Evolutionary conservation across 2,113 vertebrate genomes (phyloP).

Genomic region (Dipodomys stephensi): DNA sequence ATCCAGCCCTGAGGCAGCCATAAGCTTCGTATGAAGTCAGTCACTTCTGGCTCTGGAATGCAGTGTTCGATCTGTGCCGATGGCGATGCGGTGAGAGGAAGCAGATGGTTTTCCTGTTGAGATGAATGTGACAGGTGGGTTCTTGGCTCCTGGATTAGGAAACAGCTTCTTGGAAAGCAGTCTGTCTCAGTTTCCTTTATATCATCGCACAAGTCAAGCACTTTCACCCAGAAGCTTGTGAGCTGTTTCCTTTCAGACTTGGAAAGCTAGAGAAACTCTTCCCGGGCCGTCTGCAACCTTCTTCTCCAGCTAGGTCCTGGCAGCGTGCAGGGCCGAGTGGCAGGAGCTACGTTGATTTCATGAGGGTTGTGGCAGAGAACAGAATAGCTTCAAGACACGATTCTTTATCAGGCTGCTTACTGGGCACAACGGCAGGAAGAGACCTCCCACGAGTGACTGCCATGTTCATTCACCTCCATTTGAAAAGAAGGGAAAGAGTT

Average conservation of each 20-base stretch:
- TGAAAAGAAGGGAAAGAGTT: neutral
- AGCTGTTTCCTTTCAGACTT: neutral
- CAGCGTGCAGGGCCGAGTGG: accelerated
- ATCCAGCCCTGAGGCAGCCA: neutral
- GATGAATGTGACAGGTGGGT: neutral
- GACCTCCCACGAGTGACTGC: too few relatives aligned
- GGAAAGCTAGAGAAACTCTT: neutral
- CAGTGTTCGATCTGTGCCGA: neutral
- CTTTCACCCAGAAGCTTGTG: neutral
- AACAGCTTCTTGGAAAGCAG: neutral
- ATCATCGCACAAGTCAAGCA: neutral
- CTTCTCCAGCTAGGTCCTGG: neutral
- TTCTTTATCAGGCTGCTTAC: neutral
- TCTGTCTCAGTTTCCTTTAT: neutral
- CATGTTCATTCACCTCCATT: neutral
- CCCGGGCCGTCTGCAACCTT: neutral
- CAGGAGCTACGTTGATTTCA: accelerated
- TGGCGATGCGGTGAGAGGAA: neutral
- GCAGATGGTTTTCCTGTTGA: neutral
- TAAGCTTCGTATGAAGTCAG: neutral
- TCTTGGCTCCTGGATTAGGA: neutral
- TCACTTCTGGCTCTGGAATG: neutral
- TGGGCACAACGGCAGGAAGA: neutral
- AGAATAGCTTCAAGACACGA: accelerated
- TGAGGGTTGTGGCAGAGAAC: accelerated